phyloP scores from a whole-genome alignment of 2,113 vertebrate genomes.

The Pitta sordida region DNA sequence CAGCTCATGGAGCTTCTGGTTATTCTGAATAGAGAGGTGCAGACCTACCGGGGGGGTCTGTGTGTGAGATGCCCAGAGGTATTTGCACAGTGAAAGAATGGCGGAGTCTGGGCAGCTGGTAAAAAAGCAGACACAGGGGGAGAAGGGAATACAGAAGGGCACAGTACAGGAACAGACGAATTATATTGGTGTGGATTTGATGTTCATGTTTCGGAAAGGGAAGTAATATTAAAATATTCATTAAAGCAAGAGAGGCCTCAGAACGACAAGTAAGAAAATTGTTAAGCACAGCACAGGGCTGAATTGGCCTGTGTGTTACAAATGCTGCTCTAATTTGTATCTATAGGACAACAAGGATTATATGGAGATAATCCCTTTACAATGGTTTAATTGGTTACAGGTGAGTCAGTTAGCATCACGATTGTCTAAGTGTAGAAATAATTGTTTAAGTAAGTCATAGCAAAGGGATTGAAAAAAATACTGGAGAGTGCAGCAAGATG shows the following conservation, averaged over 20 bases:
- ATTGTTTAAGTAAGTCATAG: conserved; percentile 26
- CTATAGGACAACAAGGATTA: conserved; percentile 25
- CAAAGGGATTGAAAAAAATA: neutral
- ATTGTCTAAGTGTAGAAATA: conserved; percentile 31
- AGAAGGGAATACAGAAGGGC: neutral
- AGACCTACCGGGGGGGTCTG: neutral
- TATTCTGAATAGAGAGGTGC: neutral
- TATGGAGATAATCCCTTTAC: conserved; percentile 33
- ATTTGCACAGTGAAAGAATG: neutral
- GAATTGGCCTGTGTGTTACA: neutral
- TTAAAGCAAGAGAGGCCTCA: neutral
- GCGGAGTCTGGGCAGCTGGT: neutral
- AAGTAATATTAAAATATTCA: neutral
- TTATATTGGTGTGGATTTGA: fast-evolving
- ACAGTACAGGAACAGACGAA: neutral
- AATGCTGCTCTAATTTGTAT: conserved; percentile 26
- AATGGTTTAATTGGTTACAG: neutral
- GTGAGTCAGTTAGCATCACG: conserved; percentile 23
- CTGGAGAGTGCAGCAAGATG: neutral
- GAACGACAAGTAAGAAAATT: neutral
- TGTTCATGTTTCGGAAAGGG: neutral
- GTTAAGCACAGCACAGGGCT: neutral
- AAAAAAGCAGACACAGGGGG: neutral
- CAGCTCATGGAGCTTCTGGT: neutral
- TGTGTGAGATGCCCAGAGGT: neutral